phyloP scores from a whole-genome alignment of 2,797 vertebrate species.

The Pangasius larnaudii region DNA sequence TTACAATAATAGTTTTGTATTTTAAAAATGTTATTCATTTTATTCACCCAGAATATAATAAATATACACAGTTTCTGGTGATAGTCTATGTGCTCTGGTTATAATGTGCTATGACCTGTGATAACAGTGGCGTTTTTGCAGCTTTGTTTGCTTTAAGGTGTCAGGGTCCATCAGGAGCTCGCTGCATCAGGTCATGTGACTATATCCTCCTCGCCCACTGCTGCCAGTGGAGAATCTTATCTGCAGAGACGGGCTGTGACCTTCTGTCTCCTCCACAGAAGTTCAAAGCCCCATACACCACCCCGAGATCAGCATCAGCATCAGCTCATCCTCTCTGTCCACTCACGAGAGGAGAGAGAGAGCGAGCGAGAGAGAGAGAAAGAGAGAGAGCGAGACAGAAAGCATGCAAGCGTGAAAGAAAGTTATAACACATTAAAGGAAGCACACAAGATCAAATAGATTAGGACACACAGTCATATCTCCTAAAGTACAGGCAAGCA shows the following conservation, averaged over 20 bases:
- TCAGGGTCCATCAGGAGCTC: constrained; percentile 16
- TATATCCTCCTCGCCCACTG: constrained; percentile 17
- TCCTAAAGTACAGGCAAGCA: constrained; percentile 1
- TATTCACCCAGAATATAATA: background rate
- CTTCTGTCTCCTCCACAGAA: constrained; percentile 51
- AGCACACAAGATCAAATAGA: constrained; percentile 16
- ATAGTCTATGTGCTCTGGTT: background rate
- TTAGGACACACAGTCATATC: constrained; percentile 8
- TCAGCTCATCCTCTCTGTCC: constrained; percentile 19
- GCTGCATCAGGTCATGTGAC: constrained; percentile 15
- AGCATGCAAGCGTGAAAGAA: constrained; percentile 20
- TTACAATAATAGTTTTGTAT: background rate
- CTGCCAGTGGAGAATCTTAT: constrained; percentile 41
- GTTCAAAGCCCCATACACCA: constrained; percentile 49
- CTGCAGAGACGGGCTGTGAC: constrained; percentile 49
- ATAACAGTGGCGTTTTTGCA: constrained; percentile 5
- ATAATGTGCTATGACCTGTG: background rate
- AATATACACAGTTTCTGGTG: background rate
- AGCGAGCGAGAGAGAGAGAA: background rate
- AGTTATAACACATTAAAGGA: constrained; percentile 29
- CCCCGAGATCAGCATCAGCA: constrained; percentile 43
- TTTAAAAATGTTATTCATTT: background rate
- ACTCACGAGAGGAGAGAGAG: background rate
- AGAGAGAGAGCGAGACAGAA: constrained; percentile 15
- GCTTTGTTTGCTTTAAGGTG: constrained; percentile 7